Conservation (phyloP, 2,113 vertebrate species). For the Delphinus delphis region DNA sequence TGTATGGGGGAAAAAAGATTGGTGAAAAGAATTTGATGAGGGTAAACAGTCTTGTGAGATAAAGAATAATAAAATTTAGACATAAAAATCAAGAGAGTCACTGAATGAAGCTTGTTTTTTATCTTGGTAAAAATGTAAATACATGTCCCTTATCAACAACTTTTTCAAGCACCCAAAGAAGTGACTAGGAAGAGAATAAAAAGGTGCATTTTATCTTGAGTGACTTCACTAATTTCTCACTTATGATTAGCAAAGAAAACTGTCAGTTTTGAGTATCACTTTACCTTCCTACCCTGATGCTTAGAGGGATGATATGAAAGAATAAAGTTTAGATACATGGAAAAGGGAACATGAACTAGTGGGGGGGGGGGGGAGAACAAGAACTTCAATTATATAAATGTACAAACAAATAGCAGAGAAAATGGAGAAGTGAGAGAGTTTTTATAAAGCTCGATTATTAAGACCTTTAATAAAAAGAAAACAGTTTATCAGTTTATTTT, state of each 20-base stretch:
- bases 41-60: background rate
- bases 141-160: background rate
- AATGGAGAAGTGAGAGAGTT: background rate
- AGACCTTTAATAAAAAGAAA: slow-evolving; percentile 1
- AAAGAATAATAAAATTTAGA: background rate
- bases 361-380: background rate
- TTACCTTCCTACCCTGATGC: background rate
- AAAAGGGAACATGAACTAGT: background rate
- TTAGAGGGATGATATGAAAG: background rate
- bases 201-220: background rate
- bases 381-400: background rate
- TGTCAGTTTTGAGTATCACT: background rate
- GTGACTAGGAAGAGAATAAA: background rate
- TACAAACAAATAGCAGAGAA: background rate
- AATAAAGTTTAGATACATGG: background rate
- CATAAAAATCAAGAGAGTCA: background rate
- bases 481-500: background rate
- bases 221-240: background rate
- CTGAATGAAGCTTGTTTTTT: background rate
- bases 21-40: background rate
- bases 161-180: background rate
- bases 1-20: background rate
- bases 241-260: background rate
- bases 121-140: slow-evolving; percentile 6
- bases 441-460: background rate